Base-by-base conservation (phyloP, 2,888 invertebrate genomes). In the Erebia aethiops region DNA sequence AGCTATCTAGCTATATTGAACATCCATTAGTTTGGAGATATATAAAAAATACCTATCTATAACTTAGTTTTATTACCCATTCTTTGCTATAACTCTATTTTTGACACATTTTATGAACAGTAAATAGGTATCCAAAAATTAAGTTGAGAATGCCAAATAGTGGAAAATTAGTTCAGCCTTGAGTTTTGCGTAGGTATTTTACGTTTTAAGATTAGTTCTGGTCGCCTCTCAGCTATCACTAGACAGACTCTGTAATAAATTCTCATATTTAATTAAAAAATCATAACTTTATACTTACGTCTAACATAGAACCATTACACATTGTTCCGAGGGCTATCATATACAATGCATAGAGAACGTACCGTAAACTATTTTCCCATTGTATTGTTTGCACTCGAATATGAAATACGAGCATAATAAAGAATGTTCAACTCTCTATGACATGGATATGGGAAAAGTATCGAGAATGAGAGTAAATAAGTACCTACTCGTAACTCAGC, bases 391-490 rank as follows among this genome's bases (percentile, higher is more conserved):
- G 66, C 56, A 56, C 57, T 56, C 66, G 66, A 66, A 66, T 66
- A 64, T 64, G 64, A 64, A 64, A 64, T 64, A 66, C 56, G 66
- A 43, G 56, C 41, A 57, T 46, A 66, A 66, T 66, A 66, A 66
- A 21, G 56, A 66, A 66, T 43, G 57, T 46, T 56, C 56, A 46
- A 66, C 66, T 56, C 52, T 52, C 66, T 46, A 66, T 43, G 66
- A 43, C 56, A 66, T 57, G 66, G 66, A 66, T 66, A 66, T 66
- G 18, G 66, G 66, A 66, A 64, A 66, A 46, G 66, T 66, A 66
- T 66, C 56, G 56, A 16, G 66, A 57, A 66, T 57, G 66, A 66
- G 56, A 56, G 49, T 62, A 49, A 57, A 66, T 65, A 35, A 35
- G 35, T 35, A 35, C 7, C 35, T 7, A 35, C 35, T 35, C 35